Conservation (phyloP, 2,113 vertebrate genomes). For the Euleptes europaea region DNA sequence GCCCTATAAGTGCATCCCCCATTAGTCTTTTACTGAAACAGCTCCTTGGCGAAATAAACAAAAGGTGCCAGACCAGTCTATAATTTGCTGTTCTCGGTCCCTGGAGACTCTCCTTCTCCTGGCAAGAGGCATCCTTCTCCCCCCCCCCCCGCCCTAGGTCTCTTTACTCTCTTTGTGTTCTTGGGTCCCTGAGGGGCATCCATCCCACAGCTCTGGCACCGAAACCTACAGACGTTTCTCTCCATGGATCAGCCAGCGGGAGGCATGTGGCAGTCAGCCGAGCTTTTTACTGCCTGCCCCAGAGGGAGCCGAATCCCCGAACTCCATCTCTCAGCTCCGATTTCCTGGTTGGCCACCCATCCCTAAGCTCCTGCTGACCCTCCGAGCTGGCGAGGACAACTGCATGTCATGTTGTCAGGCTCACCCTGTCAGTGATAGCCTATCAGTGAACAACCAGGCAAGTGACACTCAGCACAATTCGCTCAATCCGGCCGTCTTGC, state of each 20-base stretch:
- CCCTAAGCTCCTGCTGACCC: constrained; percentile 29
- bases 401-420: constrained; percentile 18
- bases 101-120: background rate
- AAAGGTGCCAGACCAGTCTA: background rate
- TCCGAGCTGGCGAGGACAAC: background rate
- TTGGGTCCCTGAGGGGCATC: constrained; percentile 5
- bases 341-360: constrained; percentile 30
- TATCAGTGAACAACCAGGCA: constrained; percentile 30
- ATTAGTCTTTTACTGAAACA: background rate
- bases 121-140: background rate
- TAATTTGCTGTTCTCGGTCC: background rate
- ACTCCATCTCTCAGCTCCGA: constrained; percentile 25
- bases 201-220: background rate
- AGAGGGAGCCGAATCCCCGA: constrained; percentile 18
- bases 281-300: constrained; percentile 12
- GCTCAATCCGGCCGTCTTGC: constrained; percentile 5
- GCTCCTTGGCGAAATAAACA: background rate
- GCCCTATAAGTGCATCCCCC: background rate
- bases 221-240: background rate
- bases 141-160: background rate
- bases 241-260: constrained; percentile 8
- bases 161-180: background rate
- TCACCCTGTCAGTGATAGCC: constrained; percentile 17
- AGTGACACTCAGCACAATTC: background rate
- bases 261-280: constrained; percentile 4